Base-by-base conservation (phyloP, 2,113 vertebrate species). In the Hylia prasina region DNA sequence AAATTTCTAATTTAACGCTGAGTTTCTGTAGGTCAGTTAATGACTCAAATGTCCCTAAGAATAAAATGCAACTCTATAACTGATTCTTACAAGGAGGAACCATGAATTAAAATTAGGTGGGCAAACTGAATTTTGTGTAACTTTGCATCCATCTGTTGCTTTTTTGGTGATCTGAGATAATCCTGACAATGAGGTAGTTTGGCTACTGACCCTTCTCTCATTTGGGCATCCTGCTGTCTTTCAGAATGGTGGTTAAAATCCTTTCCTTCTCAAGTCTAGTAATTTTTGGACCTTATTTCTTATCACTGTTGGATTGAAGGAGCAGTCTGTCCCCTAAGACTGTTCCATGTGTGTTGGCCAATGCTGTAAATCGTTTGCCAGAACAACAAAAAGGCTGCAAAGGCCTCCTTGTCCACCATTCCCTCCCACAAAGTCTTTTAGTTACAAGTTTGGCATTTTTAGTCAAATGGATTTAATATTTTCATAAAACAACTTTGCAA, bases 301-400 rank as follows among this genome's bases (percentile, higher is more conserved):
- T 97, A 93, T 89, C 86, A 50, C 58, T 80, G 37, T 73, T 82
- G 89, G 79, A 80, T 12, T 33, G 79, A 77, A 86, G 90, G 68
- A 94, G 76, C 80, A 80, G 39, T 88, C 50, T 94, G 71, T 92
- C 88, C 85, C 85, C 85, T 47, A 50, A n/a, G 90, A 69, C 71
- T 57, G 31, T 33, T 91, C n/a, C 85, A 73, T 77, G 63, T 80
- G 79, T 82, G n/a, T 95, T 93, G 94, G 94, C 92, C 85, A 90
- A 57, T 51, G 40, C 40, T 95, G 70, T 71, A 87, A 82, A 71
- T 82, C 3, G 1, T 82, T 87, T 91, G 66, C 75, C 87, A 95
- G 83, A 94, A 89, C 81, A 80, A 93, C 77, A 91, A 33, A 65
- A 89, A 87, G 56, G 21, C 63, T 92, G 64, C 88, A 88, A 94